phyloP scores from a whole-genome alignment of 2,888 invertebrate genomes.

The Synanthedon vespiformis region DNA sequence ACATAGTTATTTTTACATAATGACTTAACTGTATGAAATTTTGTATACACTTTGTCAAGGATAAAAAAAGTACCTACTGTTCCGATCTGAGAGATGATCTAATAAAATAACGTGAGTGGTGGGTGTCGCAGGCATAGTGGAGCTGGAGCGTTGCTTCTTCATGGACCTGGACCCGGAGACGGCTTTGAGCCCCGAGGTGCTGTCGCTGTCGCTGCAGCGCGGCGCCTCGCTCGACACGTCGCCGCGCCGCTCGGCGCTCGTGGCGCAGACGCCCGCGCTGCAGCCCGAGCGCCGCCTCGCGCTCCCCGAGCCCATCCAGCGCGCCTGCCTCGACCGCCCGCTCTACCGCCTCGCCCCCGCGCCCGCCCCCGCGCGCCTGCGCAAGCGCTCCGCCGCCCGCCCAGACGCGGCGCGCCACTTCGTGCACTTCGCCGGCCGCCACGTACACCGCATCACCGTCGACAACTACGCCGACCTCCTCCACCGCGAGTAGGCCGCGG shows the following conservation, averaged over 20 bases:
- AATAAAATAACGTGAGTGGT: too few species aligned
- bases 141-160: slow-evolving; percentile 87
- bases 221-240: slow-evolving; percentile 87
- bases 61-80: too few species aligned
- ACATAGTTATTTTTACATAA: too few species aligned
- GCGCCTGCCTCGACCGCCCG: slow-evolving; percentile 6
- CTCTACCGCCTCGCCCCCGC: slow-evolving; percentile 2
- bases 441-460: slow-evolving; percentile 80
- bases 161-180: slow-evolving; percentile 86
- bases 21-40: too few species aligned
- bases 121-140: slow-evolving; percentile 76
- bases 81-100: too few species aligned
- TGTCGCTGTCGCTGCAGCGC: slow-evolving; percentile 72
- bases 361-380: slow-evolving; percentile 12
- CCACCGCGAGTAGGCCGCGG: slow-evolving; percentile 45
- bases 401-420: slow-evolving; percentile 70
- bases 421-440: slow-evolving; percentile 82
- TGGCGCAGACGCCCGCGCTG: slow-evolving; percentile 78
- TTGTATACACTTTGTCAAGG: too few species aligned
- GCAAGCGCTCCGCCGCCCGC: slow-evolving; percentile 69
- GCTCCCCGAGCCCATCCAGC: slow-evolving; percentile 14
- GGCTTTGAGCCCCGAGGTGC: slow-evolving; percentile 77
- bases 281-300: slow-evolving; percentile 35
- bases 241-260: slow-evolving; percentile 81
- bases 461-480: slow-evolving; percentile 75